Base-by-base conservation (phyloP, 2,888 invertebrate species). In the Drosophila sordidula region DNA sequence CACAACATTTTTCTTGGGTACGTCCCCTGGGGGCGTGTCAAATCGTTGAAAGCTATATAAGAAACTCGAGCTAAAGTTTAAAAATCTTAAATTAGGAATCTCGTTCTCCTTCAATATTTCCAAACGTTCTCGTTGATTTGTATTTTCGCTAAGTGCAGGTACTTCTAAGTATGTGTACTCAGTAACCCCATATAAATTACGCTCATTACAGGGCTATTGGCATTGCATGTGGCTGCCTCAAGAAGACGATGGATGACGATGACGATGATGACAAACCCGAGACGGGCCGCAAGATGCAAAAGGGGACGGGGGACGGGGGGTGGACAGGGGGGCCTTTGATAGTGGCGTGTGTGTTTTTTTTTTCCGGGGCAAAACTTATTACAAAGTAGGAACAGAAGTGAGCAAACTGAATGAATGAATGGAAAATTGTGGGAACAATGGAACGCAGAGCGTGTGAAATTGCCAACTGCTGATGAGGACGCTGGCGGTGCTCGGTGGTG, bases 391-490 rank as follows among this genome's bases (percentile, higher is more conserved):
- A 84, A 83, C 83, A 86, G 75, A 88, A 82, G 87, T 65, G 70
- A 88, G 83, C 88, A 88, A 84, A 86, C 83, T 47, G 78, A 80
- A 87, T 87, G 87, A 80, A 84, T 84, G 89, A 85, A 85, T 89
- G 89, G 89, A 89, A 85, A 89, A 85, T 89, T 89, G 85, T 85
- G 85, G 85, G 89, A 85, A 85, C 85, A 87, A 89, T 89, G 85
- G 70, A 67, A 66, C 70, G 70, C 66, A 65, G 73, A 85, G 85
- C 85, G 85, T 85, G 85, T 79, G 85, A 85, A 89, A 54, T 79
- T 50, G 69, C 76, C 77, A 80, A 46, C 75, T 65, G 63, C 54
- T 54, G 54, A 14, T 44, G 44, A 14, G 2, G 62, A 51, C 18
- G 61, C 25, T 39, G 51, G 57, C n/a, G 69, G 52, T 26, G 61